Evolutionary conservation across 1,140 invertebrate genomes (phyloP), one percentile per base, ranked within the genome.

Genomic region (Bombus affinis): DNA sequence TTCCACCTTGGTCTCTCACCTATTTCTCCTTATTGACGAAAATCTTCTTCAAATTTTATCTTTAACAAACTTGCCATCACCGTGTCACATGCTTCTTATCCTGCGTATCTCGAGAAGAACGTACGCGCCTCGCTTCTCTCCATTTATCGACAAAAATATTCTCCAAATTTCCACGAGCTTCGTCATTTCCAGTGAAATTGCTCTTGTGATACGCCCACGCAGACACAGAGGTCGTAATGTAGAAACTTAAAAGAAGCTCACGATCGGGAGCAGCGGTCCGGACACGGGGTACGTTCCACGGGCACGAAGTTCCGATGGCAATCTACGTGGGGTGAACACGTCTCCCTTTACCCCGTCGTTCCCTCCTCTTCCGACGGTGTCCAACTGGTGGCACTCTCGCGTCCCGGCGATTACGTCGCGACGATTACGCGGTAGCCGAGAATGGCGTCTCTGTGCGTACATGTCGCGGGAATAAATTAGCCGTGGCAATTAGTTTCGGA

Each of bases 391-490:
- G 62, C 80, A 71, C 44, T 62, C 80, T 74, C 32, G 47, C 37
- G 73, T 73, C 66, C 18, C 39, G 37, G 68, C 82, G 89, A 90
- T 90, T 89, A 90, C 85, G 86, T 85, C 81, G 80, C 65, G 68
- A 75, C 87, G 93, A 94, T 94, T 94, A 93, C 88, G 88, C 81
- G 86, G 91, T 91, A 92, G 83, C 76, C 86, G 90, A 94, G 93
- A 94, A 94, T 91, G 92, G 92, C 84, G 91, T 90, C 92, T 94
- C 93, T 94, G 93, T 94, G 92, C 92, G 90, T 92, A 91, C 86
- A 94, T 94, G 94, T 94, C 94, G 94, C 93, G 91, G 90, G 93
- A 92, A 95, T 95, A 95, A 95, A 95, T 95, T 95, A 95, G 93
- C 93, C 94, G 92, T 91, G 90, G 94, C 94, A 95, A 95, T 95